These are phyloP conservation scores for Manis javanica DNA, from an alignment of 2,797 vertebrate species.

Conservation along the genomic window DNA sequence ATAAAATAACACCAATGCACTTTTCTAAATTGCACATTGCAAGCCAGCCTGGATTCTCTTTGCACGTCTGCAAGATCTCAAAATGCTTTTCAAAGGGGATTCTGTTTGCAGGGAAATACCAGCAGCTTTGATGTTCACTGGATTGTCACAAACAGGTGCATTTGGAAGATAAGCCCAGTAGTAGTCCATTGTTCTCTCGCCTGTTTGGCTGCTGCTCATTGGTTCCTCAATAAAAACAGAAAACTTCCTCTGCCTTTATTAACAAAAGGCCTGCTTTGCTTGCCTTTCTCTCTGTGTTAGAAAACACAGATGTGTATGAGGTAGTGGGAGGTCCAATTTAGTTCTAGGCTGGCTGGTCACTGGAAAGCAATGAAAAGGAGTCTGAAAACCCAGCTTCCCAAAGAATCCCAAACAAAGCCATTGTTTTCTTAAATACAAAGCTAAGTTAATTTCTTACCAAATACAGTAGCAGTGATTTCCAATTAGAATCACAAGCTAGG, in stretches of 20 bases:
- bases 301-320: conserved; percentile 49
- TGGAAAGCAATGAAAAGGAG: conserved; percentile 61
- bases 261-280: conserved; percentile 62
- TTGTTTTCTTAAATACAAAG: conserved; percentile 61
- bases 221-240: conserved; percentile 47
- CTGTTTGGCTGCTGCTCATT: conserved; percentile 49
- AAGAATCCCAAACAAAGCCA: conserved; percentile 49
- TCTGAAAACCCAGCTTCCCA: conserved; percentile 56
- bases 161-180: conserved; percentile 66
- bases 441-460: conserved; percentile 50
- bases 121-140: conserved; percentile 19
- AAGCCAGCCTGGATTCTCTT: conserved; percentile 14
- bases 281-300: conserved; percentile 16
- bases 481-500: neutral
- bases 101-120: conserved; percentile 58
- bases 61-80: conserved; percentile 33
- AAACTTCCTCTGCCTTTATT: conserved; percentile 59
- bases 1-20: neutral
- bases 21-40: conserved; percentile 11
- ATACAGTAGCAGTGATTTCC: conserved; percentile 17
- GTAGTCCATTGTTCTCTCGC: conserved; percentile 53
- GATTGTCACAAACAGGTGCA: conserved; percentile 55
- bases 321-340: conserved; percentile 36
- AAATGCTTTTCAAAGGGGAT: conserved; percentile 39
- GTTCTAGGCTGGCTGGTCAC: conserved; percentile 44